Conservation (phyloP, 2,113 vertebrate genomes). For the Thamnaconus septentrionalis region DNA sequence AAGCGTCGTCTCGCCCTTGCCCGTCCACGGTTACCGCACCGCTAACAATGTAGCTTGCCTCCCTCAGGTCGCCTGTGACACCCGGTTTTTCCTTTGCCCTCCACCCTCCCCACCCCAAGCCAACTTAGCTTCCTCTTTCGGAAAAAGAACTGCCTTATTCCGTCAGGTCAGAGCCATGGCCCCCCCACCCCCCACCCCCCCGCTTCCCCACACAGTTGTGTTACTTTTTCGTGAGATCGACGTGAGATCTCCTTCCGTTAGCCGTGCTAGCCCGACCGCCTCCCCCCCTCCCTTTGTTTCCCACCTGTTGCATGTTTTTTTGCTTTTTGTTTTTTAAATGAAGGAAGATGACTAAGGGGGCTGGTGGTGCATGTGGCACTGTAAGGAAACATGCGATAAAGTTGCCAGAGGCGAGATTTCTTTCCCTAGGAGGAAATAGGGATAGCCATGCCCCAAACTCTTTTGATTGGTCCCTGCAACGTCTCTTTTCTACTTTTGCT, state of each 20-base stretch:
- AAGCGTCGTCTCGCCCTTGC: too few species aligned
- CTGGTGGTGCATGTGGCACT: slow-evolving; percentile 81
- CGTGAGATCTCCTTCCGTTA: slow-evolving; percentile 31
- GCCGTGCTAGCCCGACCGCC: slow-evolving; percentile 54
- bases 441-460: too few species aligned
- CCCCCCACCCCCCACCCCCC: slow-evolving; percentile 26
- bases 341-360: slow-evolving; percentile 59
- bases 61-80: slow-evolving; percentile 51
- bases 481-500: too few species aligned
- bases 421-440: too few species aligned
- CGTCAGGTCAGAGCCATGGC: slow-evolving; percentile 42
- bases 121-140: too few species aligned
- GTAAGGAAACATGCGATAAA: slow-evolving; percentile 58
- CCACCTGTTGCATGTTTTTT: slow-evolving; percentile 82
- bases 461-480: too few species aligned
- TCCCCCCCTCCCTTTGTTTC: slow-evolving; percentile 64
- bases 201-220: too few species aligned
- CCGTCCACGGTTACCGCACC: neutral
- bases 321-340: slow-evolving; percentile 82
- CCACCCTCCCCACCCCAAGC: slow-evolving; percentile 16
- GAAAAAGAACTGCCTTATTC: slow-evolving; percentile 59
- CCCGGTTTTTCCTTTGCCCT: slow-evolving; percentile 17
- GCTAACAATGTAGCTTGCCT: slow-evolving; percentile 48
- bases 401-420: too few species aligned
- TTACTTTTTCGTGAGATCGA: too few species aligned